These are phyloP conservation scores for Cryptus armator DNA, from an alignment of 2,888 invertebrate genomes.

Conservation along the genomic window DNA sequence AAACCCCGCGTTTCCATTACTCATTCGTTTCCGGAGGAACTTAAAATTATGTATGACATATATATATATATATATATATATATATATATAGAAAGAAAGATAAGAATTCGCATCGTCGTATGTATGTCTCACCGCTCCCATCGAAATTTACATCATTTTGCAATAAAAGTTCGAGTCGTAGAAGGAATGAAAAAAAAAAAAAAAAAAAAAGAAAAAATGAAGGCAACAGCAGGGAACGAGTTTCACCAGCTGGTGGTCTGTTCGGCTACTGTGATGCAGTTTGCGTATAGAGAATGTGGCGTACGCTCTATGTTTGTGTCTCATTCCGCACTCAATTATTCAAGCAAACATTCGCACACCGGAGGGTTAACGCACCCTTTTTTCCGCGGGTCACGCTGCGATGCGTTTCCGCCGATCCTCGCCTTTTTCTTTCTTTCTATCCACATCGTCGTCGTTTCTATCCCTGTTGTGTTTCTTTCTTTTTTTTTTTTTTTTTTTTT, in stretches of 20 bases:
- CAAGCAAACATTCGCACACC: constrained; percentile 56
- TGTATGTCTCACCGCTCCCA: not conserved
- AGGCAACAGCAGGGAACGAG: not conserved
- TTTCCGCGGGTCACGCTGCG: constrained; percentile 32
- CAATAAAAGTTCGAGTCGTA: constrained; percentile 30
- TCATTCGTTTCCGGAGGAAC: not conserved
- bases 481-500: constrained; percentile 31
- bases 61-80: no score
- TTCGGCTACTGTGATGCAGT: not conserved
- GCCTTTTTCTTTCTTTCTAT: constrained; percentile 12
- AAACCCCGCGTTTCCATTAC: constrained; percentile 25
- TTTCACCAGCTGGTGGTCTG: constrained; percentile 26
- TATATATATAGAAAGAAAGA: not conserved
- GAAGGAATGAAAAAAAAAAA: constrained; percentile 4
- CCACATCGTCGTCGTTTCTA: constrained; percentile 10
- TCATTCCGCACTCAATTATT: constrained; percentile 58
- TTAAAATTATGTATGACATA: constrained; percentile 3
- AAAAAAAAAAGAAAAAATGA: constrained; percentile 2
- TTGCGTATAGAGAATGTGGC: not conserved
- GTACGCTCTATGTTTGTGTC: not conserved
- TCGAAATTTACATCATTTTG: constrained; percentile 19
- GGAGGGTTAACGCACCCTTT: constrained; percentile 63
- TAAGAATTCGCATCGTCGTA: not conserved
- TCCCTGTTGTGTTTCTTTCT: not conserved
- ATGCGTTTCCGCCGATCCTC: constrained; percentile 54